These are phyloP conservation scores for Scaptomyza parva DNA, from an alignment of 2,888 invertebrate species.

Conservation along the genomic window DNA sequence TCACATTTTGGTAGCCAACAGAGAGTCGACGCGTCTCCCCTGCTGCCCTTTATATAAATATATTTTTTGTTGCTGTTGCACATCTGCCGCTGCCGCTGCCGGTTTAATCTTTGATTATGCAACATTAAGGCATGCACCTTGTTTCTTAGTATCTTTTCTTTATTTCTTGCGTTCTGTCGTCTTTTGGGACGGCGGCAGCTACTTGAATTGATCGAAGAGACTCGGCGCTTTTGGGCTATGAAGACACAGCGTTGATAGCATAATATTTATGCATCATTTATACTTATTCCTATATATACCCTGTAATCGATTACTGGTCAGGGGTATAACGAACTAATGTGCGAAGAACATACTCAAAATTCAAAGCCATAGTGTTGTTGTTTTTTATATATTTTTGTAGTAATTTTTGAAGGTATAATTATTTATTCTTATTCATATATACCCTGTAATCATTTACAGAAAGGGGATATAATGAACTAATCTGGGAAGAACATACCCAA, in stretches of 20 bases:
- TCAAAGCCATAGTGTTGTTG: no score
- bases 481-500: no score
- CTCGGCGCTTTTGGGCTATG: neutral
- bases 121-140: slow-evolving; percentile 53
- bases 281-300: neutral
- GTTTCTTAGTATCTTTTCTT: neutral
- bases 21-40: no score
- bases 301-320: neutral
- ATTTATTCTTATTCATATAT: no score
- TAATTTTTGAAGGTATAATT: no score
- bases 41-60: slow-evolving; percentile 43
- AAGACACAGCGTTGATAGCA: neutral
- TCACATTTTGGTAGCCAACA: slow-evolving; percentile 6
- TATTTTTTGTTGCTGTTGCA: slow-evolving; percentile 21
- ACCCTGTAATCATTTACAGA: no score
- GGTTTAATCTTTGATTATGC: slow-evolving; percentile 61
- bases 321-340: neutral
- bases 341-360: no score
- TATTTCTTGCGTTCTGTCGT: neutral
- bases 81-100: slow-evolving; percentile 49
- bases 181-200: neutral
- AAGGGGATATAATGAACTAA: no score
- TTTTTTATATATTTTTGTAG: no score
- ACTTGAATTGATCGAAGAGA: neutral
- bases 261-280: neutral